Percentiles rank a stretch among this genome's conserved stretches.
These are phyloP conservation scores for Pluvianellus socialis DNA, from an alignment of 2,113 vertebrate genomes.

Conservation along the genomic window DNA sequence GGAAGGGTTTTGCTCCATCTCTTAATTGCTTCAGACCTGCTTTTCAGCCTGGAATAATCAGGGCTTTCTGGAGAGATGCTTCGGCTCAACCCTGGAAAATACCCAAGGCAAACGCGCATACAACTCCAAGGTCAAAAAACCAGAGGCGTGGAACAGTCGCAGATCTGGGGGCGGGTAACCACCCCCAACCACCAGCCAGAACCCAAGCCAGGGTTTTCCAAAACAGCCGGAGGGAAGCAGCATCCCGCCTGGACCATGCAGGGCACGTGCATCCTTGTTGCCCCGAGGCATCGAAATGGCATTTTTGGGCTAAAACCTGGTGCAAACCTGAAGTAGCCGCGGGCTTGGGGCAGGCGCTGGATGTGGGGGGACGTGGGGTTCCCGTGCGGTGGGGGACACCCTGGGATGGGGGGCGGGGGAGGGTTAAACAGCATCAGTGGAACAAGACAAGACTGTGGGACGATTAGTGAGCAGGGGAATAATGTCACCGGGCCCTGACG, in stretches of 20 bases:
- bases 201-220: background rate
- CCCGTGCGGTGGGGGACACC: background rate
- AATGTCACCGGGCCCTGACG: background rate
- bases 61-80: background rate
- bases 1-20: background rate
- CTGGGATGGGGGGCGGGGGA: background rate
- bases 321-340: fast-evolving
- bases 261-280: background rate
- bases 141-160: background rate
- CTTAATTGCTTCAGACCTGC: background rate
- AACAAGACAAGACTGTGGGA: background rate
- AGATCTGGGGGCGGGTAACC: background rate
- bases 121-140: background rate
- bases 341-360: background rate
- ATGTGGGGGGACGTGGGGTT: fast-evolving
- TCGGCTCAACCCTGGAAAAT: background rate
- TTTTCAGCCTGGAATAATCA: background rate
- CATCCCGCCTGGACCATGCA: fast-evolving
- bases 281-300: no score
- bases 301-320: background rate
- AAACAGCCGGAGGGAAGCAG: background rate
- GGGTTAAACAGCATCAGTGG: background rate
- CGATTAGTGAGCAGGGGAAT: background rate
- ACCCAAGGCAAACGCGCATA: background rate
- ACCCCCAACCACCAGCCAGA: background rate